Evolutionary conservation across 2,888 invertebrate genomes (phyloP).

Genomic region (Mesorhabditis spiculigera): DNA sequence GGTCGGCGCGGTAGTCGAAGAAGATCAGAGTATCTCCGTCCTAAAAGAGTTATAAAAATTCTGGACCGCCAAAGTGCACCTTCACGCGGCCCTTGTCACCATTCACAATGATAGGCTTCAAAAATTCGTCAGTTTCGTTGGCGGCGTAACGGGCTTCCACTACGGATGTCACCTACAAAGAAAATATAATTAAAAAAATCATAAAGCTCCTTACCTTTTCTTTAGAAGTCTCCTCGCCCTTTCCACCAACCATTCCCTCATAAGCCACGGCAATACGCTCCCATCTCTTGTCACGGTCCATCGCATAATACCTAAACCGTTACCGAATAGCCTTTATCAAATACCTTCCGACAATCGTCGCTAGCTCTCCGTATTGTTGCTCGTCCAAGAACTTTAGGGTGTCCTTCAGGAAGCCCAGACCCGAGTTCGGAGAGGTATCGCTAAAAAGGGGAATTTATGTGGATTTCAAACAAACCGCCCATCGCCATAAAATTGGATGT

Average conservation of each 20-base stretch:
- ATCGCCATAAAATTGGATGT: constrained; percentile 61
- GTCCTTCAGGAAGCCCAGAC: constrained; percentile 56
- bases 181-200: constrained; percentile 29
- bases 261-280: constrained; percentile 59
- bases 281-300: constrained; percentile 61
- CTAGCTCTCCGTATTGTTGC: constrained; percentile 56
- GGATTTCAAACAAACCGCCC: constrained; percentile 16
- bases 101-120: constrained; percentile 60
- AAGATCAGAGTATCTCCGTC: constrained; percentile 62
- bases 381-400: constrained; percentile 50
- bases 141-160: constrained; percentile 57
- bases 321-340: not conserved
- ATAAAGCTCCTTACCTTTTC: constrained; percentile 35
- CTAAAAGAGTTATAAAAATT: constrained; percentile 10
- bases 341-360: constrained; percentile 58
- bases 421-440: constrained; percentile 61
- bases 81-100: not conserved
- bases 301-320: constrained; percentile 60
- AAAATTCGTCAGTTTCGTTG: constrained; percentile 61
- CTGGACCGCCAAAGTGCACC: not conserved
- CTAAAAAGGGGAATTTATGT: constrained; percentile 52
- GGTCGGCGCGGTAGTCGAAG: constrained; percentile 62
- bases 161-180: constrained; percentile 40
- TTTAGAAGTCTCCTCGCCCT: constrained; percentile 55
- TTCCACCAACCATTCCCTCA: constrained; percentile 60